These are phyloP conservation scores for Myotis lucifugus DNA, from an alignment of 2,113 vertebrate species.

Conservation along the genomic window DNA sequence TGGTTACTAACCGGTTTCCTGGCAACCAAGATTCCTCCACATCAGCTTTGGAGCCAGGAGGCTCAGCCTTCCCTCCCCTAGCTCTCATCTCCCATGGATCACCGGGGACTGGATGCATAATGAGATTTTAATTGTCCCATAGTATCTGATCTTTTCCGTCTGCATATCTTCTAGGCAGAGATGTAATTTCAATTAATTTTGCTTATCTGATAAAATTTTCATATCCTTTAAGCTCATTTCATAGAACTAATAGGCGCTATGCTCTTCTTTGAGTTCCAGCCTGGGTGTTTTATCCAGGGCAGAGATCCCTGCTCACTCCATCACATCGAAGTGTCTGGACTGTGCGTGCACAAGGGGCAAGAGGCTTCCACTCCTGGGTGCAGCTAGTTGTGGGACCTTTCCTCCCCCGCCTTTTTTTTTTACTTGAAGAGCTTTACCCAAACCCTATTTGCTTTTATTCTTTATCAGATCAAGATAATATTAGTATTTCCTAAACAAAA, in stretches of 20 bases:
- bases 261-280: constrained; percentile 67
- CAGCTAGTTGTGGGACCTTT: neutral
- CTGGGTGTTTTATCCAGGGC: constrained; percentile 78
- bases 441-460: constrained; percentile 4
- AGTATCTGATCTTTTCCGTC: constrained; percentile 67
- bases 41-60: neutral
- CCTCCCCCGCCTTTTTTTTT: neutral
- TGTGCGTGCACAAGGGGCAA: neutral
- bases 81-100: constrained; percentile 41
- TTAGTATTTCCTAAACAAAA: constrained; percentile 41
- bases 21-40: constrained; percentile 61
- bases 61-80: neutral
- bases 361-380: neutral
- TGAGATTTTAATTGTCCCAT: constrained; percentile 80
- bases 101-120: constrained; percentile 55
- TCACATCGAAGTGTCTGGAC: constrained; percentile 25
- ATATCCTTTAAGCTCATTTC: constrained; percentile 83
- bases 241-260: constrained; percentile 76
- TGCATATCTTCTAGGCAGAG: constrained; percentile 79
- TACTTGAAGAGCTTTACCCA: constrained; percentile 29
- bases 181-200: constrained; percentile 85
- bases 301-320: constrained; percentile 53
- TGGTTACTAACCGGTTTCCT: constrained; percentile 65
- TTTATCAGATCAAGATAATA: constrained; percentile 13
- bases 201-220: constrained; percentile 85